Evolutionary conservation across 2,888 invertebrate genomes (phyloP).

Genomic region (Nomada goodeniana): DNA sequence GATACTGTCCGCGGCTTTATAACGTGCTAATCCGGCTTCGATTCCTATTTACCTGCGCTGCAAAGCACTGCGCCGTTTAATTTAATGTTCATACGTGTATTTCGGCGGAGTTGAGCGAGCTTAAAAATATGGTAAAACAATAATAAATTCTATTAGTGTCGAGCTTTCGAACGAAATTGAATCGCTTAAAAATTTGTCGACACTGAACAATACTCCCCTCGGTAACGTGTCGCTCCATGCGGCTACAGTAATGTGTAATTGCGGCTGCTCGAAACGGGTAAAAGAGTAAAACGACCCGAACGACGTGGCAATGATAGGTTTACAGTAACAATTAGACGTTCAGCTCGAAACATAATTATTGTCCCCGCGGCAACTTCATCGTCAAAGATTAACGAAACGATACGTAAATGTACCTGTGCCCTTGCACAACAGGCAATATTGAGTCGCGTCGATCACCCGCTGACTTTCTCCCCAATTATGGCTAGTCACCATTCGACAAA

Average conservation of each 20-base stretch:
- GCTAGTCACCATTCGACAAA: conserved; percentile 77
- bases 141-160: not conserved
- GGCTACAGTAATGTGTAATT: not conserved
- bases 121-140: not conserved
- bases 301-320: conserved; percentile 20
- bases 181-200: not conserved
- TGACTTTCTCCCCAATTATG: conserved; percentile 73
- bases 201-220: not conserved
- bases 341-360: conserved; percentile 61
- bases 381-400: conserved; percentile 58
- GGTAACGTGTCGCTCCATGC: not conserved
- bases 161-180: not conserved
- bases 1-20: not conserved
- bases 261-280: not conserved
- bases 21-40: not conserved
- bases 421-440: conserved; percentile 59
- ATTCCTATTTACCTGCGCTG: not conserved
- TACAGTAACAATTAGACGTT: conserved; percentile 55
- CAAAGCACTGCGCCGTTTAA: not conserved
- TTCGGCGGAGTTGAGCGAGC: not conserved
- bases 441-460: conserved; percentile 79
- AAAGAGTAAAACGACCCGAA: not conserved
- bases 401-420: conserved; percentile 38
- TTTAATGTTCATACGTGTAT: not conserved
- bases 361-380: conserved; percentile 25